These are phyloP conservation scores for Cyaniris semiargus DNA, from an alignment of 2,888 invertebrate species.

Conservation along the genomic window DNA sequence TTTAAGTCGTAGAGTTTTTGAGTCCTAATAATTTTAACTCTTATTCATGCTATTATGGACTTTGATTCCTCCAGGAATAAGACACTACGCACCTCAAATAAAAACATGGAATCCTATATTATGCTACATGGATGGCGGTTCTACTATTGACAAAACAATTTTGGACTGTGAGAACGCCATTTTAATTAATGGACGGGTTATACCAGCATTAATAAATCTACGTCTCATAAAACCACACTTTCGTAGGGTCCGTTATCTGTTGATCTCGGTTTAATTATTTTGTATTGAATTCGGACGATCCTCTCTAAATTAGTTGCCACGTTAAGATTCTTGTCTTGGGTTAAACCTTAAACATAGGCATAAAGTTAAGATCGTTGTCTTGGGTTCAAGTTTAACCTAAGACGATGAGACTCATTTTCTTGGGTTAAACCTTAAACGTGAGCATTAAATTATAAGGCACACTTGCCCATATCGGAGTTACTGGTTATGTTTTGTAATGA, in stretches of 20 bases:
- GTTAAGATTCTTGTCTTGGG: background rate
- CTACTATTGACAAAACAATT: background rate
- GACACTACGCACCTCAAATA: too few relatives aligned
- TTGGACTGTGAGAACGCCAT: background rate
- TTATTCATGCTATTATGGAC: too few relatives aligned
- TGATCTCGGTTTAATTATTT: slow-evolving; percentile 12
- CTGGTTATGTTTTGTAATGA: too few relatives aligned
- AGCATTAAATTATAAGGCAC: background rate
- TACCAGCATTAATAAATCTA: background rate
- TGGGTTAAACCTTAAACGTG: background rate
- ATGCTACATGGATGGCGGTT: background rate
- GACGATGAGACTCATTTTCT: background rate
- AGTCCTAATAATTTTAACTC: too few relatives aligned
- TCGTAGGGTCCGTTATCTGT: background rate
- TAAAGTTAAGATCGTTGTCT: background rate
- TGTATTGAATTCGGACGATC: slow-evolving; percentile 12
- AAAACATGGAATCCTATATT: too few relatives aligned
- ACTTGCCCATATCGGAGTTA: too few relatives aligned
- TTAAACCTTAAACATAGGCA: background rate
- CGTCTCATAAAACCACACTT: slow-evolving; percentile 8
- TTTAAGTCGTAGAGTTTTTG: too few relatives aligned
- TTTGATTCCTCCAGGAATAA: too few relatives aligned
- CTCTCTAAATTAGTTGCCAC: slow-evolving; percentile 1
- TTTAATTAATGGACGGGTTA: background rate
- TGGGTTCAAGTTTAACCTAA: too few relatives aligned